phyloP scores from a whole-genome alignment of 2,113 vertebrate species.

The Entosphenus tridentatus region DNA sequence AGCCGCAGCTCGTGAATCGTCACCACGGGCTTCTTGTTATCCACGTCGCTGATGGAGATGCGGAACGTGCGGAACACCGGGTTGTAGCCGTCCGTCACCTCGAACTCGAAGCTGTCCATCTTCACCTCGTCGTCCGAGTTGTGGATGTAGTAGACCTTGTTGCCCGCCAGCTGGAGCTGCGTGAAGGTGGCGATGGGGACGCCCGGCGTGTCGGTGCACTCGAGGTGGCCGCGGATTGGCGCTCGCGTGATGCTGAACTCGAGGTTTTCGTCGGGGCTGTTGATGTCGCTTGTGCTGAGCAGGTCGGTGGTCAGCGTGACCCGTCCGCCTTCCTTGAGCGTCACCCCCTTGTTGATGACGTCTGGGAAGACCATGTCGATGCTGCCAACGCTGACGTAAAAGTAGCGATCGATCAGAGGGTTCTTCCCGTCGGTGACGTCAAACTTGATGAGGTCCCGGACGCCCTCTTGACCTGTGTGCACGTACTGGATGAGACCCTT shows the following conservation, averaged over 20 bases:
- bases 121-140: conserved; percentile 20
- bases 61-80: conserved; percentile 16
- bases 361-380: conserved; percentile 18
- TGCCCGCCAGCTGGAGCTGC: conserved; percentile 19
- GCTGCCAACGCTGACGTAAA: conserved; percentile 18
- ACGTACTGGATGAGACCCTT: conserved; percentile 16
- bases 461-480: conserved; percentile 18
- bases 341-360: conserved; percentile 21
- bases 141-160: conserved; percentile 22
- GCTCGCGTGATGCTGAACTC: conserved; percentile 16
- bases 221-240: conserved; percentile 18
- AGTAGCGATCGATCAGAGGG: conserved; percentile 17
- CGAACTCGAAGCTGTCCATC: conserved; percentile 23
- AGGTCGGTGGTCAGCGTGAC: conserved; percentile 19
- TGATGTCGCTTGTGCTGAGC: conserved; percentile 20
- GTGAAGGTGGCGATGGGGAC: conserved; percentile 20
- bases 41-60: conserved; percentile 19
- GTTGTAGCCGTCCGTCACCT: conserved; percentile 19
- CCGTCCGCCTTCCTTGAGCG: conserved; percentile 19
- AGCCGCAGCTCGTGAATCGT: conserved; percentile 16
- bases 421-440: conserved; percentile 28
- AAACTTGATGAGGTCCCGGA: conserved; percentile 23
- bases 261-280: conserved; percentile 19
- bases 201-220: conserved; percentile 18
- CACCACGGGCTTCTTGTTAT: conserved; percentile 23